Percentiles rank a stretch among this genome's conserved stretches.
These are phyloP conservation scores for Salticus scenicus DNA, from an alignment of 2,888 invertebrate species.

Conservation along the genomic window DNA sequence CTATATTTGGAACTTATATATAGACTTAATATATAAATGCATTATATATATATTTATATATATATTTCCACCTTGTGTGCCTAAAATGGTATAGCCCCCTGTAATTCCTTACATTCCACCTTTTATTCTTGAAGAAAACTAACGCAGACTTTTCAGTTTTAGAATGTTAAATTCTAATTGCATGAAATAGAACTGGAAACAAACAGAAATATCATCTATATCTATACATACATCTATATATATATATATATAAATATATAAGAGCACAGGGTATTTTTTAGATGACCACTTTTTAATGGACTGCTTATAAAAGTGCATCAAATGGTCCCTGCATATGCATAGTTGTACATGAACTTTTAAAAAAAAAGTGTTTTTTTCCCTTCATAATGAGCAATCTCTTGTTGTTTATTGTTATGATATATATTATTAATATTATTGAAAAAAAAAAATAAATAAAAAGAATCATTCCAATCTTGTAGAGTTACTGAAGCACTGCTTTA, in stretches of 20 bases:
- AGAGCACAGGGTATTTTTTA: slow-evolving; percentile 57
- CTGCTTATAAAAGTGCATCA: slow-evolving; percentile 40
- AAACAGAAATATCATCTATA: slow-evolving; percentile 9
- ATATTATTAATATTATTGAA: slow-evolving; percentile 36
- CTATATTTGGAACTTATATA: slow-evolving; percentile 64
- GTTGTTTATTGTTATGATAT: slow-evolving; percentile 57
- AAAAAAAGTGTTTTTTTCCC: slow-evolving; percentile 28
- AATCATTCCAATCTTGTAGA: slow-evolving; percentile 62
- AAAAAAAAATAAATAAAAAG: background rate
- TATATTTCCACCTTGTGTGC: slow-evolving; percentile 65
- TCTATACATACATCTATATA: slow-evolving; percentile 32
- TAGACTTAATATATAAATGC: slow-evolving; percentile 56
- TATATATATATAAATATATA: slow-evolving; percentile 40
- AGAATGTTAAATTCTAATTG: background rate
- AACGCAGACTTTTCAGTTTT: slow-evolving; percentile 1
- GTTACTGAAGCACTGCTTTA: slow-evolving; percentile 48
- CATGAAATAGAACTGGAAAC: background rate
- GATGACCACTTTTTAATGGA: slow-evolving; percentile 50
- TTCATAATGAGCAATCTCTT: slow-evolving; percentile 36
- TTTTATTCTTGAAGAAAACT: slow-evolving; percentile 26
- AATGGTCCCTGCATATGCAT: slow-evolving; percentile 26
- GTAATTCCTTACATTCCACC: slow-evolving; percentile 64
- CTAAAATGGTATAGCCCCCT: slow-evolving; percentile 64
- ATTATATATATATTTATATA: slow-evolving; percentile 40
- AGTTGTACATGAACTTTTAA: slow-evolving; percentile 28